These are phyloP conservation scores for Pectinophora gossypiella DNA, from an alignment of 1,140 invertebrate genomes.

Conservation along the genomic window DNA sequence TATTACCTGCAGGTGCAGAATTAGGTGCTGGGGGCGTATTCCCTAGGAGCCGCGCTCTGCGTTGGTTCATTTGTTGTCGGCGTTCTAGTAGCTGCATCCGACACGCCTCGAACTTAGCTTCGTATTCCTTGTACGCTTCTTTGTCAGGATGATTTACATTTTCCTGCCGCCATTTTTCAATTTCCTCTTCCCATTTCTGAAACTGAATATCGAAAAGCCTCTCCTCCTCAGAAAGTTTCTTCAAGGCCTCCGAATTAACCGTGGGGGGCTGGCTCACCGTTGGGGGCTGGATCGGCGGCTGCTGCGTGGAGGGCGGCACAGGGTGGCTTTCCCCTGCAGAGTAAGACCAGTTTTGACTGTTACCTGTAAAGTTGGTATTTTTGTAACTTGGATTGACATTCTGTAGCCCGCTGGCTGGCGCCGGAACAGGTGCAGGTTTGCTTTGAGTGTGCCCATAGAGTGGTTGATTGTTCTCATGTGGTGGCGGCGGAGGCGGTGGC, in stretches of 20 bases:
- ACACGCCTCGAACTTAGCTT: constrained; percentile 88
- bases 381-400: constrained; percentile 16
- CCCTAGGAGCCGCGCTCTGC: constrained; percentile 68
- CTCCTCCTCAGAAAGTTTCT: constrained; percentile 80
- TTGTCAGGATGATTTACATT: constrained; percentile 91
- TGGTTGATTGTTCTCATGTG: constrained; percentile 62
- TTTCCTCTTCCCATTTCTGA: constrained; percentile 89
- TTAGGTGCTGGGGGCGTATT: constrained; percentile 21
- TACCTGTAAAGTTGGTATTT: constrained; percentile 34
- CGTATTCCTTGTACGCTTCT: constrained; percentile 87
- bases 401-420: constrained; percentile 25
- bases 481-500: constrained; percentile 58
- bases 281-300: no score
- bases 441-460: constrained; percentile 27
- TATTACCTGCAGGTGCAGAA: constrained; percentile 23
- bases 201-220: constrained; percentile 89
- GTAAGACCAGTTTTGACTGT: constrained; percentile 38
- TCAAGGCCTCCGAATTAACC: constrained; percentile 49
- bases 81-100: constrained; percentile 84
- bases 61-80: constrained; percentile 86
- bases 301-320: constrained; percentile 9
- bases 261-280: constrained; percentile 3
- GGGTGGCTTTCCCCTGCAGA: constrained; percentile 20
- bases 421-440: constrained; percentile 17
- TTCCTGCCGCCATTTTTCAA: constrained; percentile 89